Percentiles rank a stretch among this genome's conserved stretches.
Evolutionary conservation across 2,113 vertebrate species (phyloP).

Genomic region (Psammodynastes pulverulentus): DNA sequence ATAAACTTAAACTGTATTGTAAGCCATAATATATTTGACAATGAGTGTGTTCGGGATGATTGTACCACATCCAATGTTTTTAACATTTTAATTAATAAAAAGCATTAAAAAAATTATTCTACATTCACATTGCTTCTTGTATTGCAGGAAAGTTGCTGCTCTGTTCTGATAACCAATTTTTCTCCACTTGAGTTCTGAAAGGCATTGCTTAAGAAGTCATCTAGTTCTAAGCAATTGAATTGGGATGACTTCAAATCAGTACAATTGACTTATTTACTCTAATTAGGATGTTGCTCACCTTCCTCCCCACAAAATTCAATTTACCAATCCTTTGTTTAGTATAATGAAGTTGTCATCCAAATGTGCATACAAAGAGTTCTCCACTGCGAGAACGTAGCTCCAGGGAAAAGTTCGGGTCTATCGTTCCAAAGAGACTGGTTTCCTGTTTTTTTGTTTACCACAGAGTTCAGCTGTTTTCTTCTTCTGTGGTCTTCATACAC

Average conservation of each 20-base stretch:
- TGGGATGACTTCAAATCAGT: background rate
- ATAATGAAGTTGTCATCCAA: background rate
- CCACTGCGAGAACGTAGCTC: background rate
- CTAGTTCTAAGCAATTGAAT: background rate
- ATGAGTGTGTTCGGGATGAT: too few species aligned
- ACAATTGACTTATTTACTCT: background rate
- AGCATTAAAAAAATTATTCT: too few species aligned
- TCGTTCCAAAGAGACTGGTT: background rate
- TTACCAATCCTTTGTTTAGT: background rate
- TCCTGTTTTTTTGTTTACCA: background rate
- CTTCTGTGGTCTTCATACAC: background rate
- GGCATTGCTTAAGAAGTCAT: background rate
- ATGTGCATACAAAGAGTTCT: background rate
- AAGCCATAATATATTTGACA: too few species aligned
- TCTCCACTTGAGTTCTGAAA: background rate
- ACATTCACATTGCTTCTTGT: background rate
- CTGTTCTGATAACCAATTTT: background rate
- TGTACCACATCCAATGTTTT: too few species aligned
- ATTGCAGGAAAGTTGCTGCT: background rate
- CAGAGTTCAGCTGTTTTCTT: slow-evolving; percentile 16
- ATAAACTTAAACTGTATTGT: too few species aligned
- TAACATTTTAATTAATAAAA: too few species aligned
- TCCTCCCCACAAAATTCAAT: background rate
- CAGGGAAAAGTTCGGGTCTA: background rate
- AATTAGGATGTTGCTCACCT: background rate